Base-by-base conservation (phyloP, 2,113 vertebrate genomes). In the Pollimyrus isidori region DNA sequence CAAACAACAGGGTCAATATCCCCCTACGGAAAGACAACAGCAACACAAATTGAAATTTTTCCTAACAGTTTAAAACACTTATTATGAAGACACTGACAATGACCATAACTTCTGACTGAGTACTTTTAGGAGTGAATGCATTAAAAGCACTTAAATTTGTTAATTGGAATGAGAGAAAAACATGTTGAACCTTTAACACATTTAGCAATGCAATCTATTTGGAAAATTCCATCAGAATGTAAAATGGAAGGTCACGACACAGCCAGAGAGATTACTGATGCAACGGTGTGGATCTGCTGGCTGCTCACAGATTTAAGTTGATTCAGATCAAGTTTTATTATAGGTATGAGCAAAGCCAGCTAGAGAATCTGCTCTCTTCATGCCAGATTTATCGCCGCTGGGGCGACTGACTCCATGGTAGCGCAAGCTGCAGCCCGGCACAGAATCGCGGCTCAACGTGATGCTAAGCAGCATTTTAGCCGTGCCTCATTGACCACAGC, bases 401-500 rank as follows among this genome's bases (percentile, higher is more conserved):
- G 15, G 10, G 45, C 19, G 45, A 84, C 45, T 9, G 39, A 45
- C 82, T 82, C 39, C 76, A 42, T 23, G 39, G 42, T 82, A 82
- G 76, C n/a, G 19, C 7, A 84, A 84, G n/a, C 45, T 45, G 45
- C 21, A 84, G 82, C 45, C 10, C 39, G 3, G 82, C 82, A 48
- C 2, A 0, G 82, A 84, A 84, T 42, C 42, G 1, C 48, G 35
- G 7, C 42, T 84, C 82, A 26, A 7, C 7, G 21, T n/a, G 82
- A 48, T 48, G 35, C 39, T 84, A 48, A 84, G n/a, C 42, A n/a
- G 21, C 82, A 48, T 84, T 92, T 90, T 94, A 94, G 93, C 93
- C 91, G 90, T 93, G 94, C 92, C 92, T 93, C 93, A 95, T 95
- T 94, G 94, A 93, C 92, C 92, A 92, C 94, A 94, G 52, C 2